Evolutionary conservation across 2,113 vertebrate genomes (phyloP).

Genomic region (Amazona vittata): DNA sequence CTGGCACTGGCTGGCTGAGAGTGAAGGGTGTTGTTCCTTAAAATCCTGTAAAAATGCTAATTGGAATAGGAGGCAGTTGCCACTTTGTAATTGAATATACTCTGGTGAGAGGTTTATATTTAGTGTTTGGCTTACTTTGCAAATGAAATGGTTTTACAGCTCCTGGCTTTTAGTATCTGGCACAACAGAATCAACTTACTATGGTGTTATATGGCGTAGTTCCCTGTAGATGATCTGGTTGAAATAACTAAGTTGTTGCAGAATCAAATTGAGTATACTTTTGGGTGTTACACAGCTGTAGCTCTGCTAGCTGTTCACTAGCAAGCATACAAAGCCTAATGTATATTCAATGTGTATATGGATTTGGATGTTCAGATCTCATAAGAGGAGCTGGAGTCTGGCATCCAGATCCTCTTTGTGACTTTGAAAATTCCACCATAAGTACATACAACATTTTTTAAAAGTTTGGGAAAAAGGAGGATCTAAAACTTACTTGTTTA

Average conservation of each 20-base stretch:
- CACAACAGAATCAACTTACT: background rate
- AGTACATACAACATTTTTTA: background rate
- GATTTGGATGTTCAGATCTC: background rate
- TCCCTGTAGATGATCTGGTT: background rate
- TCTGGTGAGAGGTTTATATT: background rate
- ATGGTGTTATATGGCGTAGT: background rate
- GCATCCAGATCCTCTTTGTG: background rate
- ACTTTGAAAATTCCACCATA: slow-evolving; percentile 33
- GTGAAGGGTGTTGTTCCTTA: background rate
- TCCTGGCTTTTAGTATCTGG: background rate
- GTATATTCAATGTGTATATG: background rate
- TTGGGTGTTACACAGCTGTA: background rate
- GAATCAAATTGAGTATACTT: background rate
- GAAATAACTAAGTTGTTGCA: background rate
- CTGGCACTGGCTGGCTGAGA: background rate
- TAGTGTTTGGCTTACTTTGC: background rate
- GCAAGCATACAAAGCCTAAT: background rate
- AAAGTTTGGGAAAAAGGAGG: background rate
- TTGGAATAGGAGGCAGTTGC: background rate
- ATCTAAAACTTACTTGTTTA: slow-evolving; percentile 10
- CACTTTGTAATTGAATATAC: background rate
- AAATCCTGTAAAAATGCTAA: background rate
- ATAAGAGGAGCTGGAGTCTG: background rate
- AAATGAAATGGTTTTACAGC: background rate
- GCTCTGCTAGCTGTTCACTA: background rate